These are phyloP conservation scores for Cephalopholis sonnerati DNA, from an alignment of 2,113 vertebrate genomes.

Conservation along the genomic window DNA sequence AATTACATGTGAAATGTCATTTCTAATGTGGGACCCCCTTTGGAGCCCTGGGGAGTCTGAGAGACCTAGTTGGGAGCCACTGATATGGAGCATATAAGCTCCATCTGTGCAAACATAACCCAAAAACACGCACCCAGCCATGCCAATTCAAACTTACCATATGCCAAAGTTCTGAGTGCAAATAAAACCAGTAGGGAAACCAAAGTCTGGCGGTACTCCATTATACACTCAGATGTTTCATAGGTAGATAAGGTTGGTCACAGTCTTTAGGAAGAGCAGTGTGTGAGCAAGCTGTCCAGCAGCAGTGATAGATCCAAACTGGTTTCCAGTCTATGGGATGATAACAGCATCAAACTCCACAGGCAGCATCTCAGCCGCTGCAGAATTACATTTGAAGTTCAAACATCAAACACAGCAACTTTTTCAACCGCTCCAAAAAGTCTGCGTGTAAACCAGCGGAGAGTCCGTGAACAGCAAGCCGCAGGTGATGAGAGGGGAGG, in stretches of 20 bases:
- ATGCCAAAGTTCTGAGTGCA: conserved; percentile 72
- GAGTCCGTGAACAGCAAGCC: conserved; percentile 6
- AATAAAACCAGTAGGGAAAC: conserved; percentile 66
- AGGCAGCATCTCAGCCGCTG: conserved; percentile 63
- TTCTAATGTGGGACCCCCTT: background rate
- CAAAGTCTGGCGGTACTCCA: conserved; percentile 77
- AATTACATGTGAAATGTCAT: background rate
- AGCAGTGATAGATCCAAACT: conserved; percentile 38
- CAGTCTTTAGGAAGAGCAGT: conserved; percentile 30
- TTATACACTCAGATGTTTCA: conserved; percentile 62
- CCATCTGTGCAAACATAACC: conserved; percentile 62
- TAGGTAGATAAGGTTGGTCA: conserved; percentile 28
- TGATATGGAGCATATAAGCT: conserved; percentile 12
- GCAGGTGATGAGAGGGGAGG: conserved; percentile 59
- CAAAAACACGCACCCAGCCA: conserved; percentile 13
- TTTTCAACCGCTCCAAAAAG: conserved; percentile 12
- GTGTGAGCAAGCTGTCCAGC: conserved; percentile 38
- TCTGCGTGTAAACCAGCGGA: conserved; percentile 9
- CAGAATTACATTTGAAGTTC: background rate
- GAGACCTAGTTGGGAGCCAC: conserved; percentile 5
- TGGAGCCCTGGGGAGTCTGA: background rate
- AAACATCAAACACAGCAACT: conserved; percentile 45
- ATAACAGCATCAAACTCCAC: conserved; percentile 43
- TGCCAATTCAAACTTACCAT: conserved; percentile 78
- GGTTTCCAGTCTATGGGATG: conserved; percentile 19